Percentiles rank a stretch among this genome's conserved stretches.
Conservation (phyloP, 1,140 invertebrate species). For the Phocides pigmalion region DNA sequence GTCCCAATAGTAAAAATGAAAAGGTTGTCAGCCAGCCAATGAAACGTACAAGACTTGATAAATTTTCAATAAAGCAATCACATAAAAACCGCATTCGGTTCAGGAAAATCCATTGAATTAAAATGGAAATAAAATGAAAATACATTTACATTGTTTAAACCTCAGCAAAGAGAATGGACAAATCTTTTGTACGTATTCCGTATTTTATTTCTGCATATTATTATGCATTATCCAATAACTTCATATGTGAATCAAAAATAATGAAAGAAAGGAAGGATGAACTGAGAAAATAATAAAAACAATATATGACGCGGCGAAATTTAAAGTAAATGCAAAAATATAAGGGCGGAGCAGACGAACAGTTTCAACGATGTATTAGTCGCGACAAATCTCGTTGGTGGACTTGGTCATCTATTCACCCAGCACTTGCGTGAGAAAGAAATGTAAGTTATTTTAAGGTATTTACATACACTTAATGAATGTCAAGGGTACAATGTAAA, state of each 20-base stretch:
- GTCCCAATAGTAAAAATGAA: too few relatives aligned
- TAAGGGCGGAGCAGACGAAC: not conserved
- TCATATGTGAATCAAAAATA: not conserved
- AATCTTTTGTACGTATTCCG: not conserved
- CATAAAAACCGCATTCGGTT: not conserved
- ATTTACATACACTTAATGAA: too few relatives aligned
- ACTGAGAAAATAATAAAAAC: conserved; percentile 4
- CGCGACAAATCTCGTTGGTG: too few relatives aligned
- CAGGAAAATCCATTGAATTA: too few relatives aligned
- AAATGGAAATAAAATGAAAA: conserved; percentile 3
- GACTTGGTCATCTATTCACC: too few relatives aligned
- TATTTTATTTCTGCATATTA: not conserved
- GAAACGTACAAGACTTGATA: too few relatives aligned
- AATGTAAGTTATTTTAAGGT: too few relatives aligned
- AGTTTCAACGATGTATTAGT: not conserved
- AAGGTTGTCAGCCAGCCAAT: too few relatives aligned
- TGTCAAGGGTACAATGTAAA: too few relatives aligned
- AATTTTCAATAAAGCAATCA: not conserved
- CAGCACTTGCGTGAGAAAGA: too few relatives aligned
- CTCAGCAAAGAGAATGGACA: not conserved
- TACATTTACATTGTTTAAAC: not conserved
- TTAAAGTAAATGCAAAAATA: conserved; percentile 1
- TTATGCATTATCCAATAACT: conserved; percentile 19
- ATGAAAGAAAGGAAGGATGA: not conserved
- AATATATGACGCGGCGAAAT: not conserved